Evolutionary conservation across 2,888 invertebrate species (phyloP), one percentile per base, ranked within the genome.

Genomic region (Acanthopleura granulata): DNA sequence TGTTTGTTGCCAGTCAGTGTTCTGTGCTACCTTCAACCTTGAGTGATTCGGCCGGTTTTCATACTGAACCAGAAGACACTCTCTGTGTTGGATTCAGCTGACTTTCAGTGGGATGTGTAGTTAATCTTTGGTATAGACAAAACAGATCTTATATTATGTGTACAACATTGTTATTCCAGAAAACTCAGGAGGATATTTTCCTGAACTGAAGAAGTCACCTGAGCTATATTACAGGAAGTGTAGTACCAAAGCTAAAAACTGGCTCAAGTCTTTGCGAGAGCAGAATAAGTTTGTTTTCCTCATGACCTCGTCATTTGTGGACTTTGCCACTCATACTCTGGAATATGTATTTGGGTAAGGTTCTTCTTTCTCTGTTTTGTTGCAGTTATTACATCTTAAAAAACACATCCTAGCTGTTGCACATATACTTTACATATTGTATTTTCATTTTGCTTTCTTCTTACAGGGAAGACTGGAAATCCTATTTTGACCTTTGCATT

Each of bases 291-390:
- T 91, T 72, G 91, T 93, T 4, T 95, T 94, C 88, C 90, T 95
- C 9, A 91, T 95, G 25, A 95, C 95, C 0, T 95, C 95, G 0
- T 94, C 95, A 0, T 92, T 94, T 86, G 91, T 92, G 6, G 95
- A 95, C 88, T 95, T 93, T 90, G 94, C 94, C 0, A 91, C 93
- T 70, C 92, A 93, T 49, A 93, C 93, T 0, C 94, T 94, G 12
- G 90, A 91, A 0, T 92, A 93, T 83, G 92, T 93, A 0, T 86
- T 95, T n/a, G 94, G 94, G 62, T 86, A 91, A 30, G 62, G 29
- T 40, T 6, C 40, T 40, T 40, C 40, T 40, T 40, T 6, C 9
- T 40, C 9, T 40, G 40, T 40, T 40, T 3, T 40, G 40, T 40
- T 40, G n/a, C 9, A 40, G 40, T 40, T 9, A 40, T 40, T 9